A percentile compares a stretch with the other conserved stretches of the same genome.
These are phyloP conservation scores for Oscheius sp. DNA, from an alignment of 2,888 invertebrate species.

Conservation along the genomic window DNA sequence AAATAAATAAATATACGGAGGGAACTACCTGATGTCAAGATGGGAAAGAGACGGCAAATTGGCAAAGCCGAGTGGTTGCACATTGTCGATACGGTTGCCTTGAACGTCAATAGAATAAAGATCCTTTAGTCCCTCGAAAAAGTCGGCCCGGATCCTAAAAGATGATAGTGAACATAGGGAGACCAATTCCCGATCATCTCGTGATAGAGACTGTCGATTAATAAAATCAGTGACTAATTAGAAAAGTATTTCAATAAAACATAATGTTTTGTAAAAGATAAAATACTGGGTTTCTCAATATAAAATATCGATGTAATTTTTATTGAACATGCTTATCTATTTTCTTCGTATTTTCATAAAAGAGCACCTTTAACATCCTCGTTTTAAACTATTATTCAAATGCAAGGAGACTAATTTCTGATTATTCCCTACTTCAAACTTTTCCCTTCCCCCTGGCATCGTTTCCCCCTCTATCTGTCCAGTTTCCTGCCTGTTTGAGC, in stretches of 20 bases:
- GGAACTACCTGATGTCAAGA: constrained; percentile 68
- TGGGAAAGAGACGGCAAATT: constrained; percentile 67
- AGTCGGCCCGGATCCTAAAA: constrained; percentile 67
- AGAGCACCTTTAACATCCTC: too few species aligned
- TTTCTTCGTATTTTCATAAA: too few species aligned
- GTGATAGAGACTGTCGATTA: not conserved
- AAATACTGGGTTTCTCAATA: constrained; percentile 9
- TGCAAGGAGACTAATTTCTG: too few species aligned
- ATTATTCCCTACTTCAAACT: too few species aligned
- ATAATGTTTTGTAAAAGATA: too few species aligned
- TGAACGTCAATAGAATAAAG: constrained; percentile 69
- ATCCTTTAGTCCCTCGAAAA: constrained; percentile 68
- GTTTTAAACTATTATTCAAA: too few species aligned
- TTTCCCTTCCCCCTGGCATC: not conserved
- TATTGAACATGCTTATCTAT: not conserved
- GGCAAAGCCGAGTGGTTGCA: constrained; percentile 68
- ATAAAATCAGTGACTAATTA: too few species aligned
- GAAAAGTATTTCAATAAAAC: too few species aligned
- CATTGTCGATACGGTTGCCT: constrained; percentile 66
- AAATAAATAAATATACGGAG: not conserved
- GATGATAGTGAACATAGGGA: too few species aligned
- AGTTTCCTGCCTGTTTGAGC: constrained; percentile 21
- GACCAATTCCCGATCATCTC: not conserved
- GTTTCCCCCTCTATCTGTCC: not conserved
- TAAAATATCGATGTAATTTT: not conserved